phyloP scores from a whole-genome alignment of 92 coral and sea anemone genomes.

The Epizoanthus fatuus region DNA sequence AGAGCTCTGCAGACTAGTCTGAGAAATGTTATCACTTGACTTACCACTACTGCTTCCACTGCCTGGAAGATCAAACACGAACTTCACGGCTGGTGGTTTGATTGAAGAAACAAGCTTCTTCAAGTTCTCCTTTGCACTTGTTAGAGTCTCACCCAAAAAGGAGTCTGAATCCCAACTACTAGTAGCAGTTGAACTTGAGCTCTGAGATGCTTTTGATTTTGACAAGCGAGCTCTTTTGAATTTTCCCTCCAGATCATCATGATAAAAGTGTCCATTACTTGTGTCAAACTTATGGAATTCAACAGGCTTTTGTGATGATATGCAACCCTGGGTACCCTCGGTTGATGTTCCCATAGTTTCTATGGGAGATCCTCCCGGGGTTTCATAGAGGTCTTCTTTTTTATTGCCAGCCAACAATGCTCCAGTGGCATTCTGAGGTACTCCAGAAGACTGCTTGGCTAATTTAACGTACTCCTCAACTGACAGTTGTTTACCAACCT shows the following conservation, averaged over 20 bases:
- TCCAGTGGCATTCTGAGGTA: neutral
- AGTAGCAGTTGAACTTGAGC: conserved; percentile 15
- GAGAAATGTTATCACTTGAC: conserved; percentile 36
- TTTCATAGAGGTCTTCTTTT: neutral
- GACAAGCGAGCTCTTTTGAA: conserved; percentile 9
- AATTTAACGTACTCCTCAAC: conserved; percentile 19
- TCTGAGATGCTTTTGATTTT: conserved; percentile 9
- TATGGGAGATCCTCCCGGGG: neutral
- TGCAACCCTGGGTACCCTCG: too few relatives aligned
- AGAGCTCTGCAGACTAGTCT: conserved; percentile 1
- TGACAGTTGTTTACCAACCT: conserved; percentile 7
- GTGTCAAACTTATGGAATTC: neutral
- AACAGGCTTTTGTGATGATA: neutral
- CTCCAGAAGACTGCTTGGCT: neutral
- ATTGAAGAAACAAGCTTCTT: conserved; percentile 80
- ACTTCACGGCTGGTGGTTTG: conserved; percentile 63
- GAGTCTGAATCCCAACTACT: conserved; percentile 67
- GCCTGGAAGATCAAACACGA: conserved; percentile 47
- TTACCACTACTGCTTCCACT: conserved; percentile 73
- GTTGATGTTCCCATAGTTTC: neutral
- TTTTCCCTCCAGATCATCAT: neutral
- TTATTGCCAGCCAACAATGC: neutral
- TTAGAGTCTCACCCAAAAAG: conserved; percentile 73
- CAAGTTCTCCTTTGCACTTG: conserved; percentile 68
- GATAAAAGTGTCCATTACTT: conserved; percentile 3